These are phyloP conservation scores for Corythucha ciliata DNA, from an alignment of 2,888 invertebrate species.

Conservation along the genomic window DNA sequence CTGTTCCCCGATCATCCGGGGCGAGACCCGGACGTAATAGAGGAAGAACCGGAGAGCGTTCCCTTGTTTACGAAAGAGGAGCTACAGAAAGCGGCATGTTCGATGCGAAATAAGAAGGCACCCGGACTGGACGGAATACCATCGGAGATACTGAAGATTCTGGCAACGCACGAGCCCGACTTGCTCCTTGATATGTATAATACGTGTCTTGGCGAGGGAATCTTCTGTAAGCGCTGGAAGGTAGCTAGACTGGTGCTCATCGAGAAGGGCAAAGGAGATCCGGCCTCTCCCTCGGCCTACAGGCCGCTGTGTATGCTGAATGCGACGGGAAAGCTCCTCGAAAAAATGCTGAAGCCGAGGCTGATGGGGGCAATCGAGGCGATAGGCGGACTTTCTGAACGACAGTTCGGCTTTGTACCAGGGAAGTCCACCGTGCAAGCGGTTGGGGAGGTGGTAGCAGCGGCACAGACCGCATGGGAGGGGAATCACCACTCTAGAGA, in stretches of 20 bases:
- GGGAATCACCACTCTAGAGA: constrained; percentile 13
- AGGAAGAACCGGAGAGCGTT: constrained; percentile 8
- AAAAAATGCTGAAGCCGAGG: constrained; percentile 35
- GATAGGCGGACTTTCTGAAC: constrained; percentile 27
- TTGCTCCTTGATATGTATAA: constrained; percentile 23
- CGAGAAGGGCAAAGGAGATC: constrained; percentile 19
- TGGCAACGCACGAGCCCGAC: constrained; percentile 1
- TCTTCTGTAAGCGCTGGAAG: constrained; percentile 18
- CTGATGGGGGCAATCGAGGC: constrained; percentile 29
- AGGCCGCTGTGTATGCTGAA: constrained; percentile 21
- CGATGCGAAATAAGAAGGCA: constrained; percentile 21
- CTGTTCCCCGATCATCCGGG: constrained; percentile 14
- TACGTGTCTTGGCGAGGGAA: constrained; percentile 18
- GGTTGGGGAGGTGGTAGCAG: constrained; percentile 19
- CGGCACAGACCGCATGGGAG: constrained; percentile 1
- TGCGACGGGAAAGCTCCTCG: constrained; percentile 29
- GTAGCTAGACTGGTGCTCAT: constrained; percentile 13
- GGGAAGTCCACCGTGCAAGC: constrained; percentile 30
- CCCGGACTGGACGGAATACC: constrained; percentile 22
- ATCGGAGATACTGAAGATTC: constrained; percentile 14
- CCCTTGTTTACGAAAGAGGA: constrained; percentile 20
- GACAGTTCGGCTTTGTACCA: constrained; percentile 30
- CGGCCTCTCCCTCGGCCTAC: constrained; percentile 16
- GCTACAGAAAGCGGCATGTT: constrained; percentile 14
- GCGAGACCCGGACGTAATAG: not conserved